phyloP scores from a whole-genome alignment of 2,888 invertebrate genomes.

The Coleophora deauratella region DNA sequence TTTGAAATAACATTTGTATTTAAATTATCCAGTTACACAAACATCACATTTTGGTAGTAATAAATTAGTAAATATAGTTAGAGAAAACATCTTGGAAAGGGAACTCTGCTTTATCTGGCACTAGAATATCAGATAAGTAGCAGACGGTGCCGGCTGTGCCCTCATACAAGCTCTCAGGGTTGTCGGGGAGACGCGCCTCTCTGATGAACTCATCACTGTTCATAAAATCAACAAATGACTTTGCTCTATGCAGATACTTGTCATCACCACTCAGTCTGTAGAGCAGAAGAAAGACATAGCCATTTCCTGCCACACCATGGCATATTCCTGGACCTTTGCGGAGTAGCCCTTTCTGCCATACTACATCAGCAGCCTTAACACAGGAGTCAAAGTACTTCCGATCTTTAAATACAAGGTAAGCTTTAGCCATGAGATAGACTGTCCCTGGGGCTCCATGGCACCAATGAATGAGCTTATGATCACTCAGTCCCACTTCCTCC shows the following conservation, averaged over 20 bases:
- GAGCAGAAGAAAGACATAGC: slow-evolving; percentile 84
- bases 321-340: slow-evolving; percentile 93
- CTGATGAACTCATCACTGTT: slow-evolving; percentile 76
- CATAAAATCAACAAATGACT: slow-evolving; percentile 84
- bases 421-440: slow-evolving; percentile 86
- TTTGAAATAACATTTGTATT: slow-evolving; percentile 1
- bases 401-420: slow-evolving; percentile 83
- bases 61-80: slow-evolving; percentile 19
- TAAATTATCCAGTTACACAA: slow-evolving; percentile 6
- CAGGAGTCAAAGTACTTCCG: slow-evolving; percentile 81
- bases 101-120: slow-evolving; percentile 83
- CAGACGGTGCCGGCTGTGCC: slow-evolving; percentile 91
- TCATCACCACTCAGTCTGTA: slow-evolving; percentile 82
- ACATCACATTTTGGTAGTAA: no score
- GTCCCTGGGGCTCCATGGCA: slow-evolving; percentile 92
- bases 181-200: slow-evolving; percentile 83
- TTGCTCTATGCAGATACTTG: slow-evolving; percentile 82
- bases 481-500: slow-evolving; percentile 76
- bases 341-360: slow-evolving; percentile 88
- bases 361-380: slow-evolving; percentile 79
- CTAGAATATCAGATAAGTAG: slow-evolving; percentile 83
- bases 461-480: slow-evolving; percentile 89
- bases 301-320: slow-evolving; percentile 90
- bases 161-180: slow-evolving; percentile 88
- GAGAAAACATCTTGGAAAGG: slow-evolving; percentile 86